phyloP scores from a whole-genome alignment of 1,140 invertebrate species.

The Chelonus insularis region DNA sequence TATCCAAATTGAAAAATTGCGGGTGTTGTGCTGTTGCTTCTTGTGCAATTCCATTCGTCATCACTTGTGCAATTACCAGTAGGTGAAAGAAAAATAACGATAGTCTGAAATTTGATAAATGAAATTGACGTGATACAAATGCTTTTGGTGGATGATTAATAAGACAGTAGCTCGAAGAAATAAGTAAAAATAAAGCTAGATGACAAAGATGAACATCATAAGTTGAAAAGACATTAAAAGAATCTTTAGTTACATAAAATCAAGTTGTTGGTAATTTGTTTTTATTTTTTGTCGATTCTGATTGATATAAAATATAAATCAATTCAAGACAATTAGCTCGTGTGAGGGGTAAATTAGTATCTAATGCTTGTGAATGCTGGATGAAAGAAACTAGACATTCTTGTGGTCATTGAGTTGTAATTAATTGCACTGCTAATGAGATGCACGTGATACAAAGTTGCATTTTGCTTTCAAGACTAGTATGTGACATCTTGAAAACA shows the following conservation, averaged over 20 bases:
- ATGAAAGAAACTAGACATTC: not conserved
- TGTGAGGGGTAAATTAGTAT: not conserved
- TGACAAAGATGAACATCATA: not conserved
- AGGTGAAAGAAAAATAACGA: slow-evolving; percentile 25
- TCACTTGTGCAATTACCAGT: slow-evolving; percentile 13
- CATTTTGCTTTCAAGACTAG: slow-evolving; percentile 31
- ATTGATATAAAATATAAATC: not conserved
- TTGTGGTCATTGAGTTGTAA: slow-evolving; percentile 36
- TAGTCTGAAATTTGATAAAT: slow-evolving; percentile 31
- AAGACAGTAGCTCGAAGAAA: not conserved
- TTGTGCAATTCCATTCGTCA: slow-evolving; percentile 19
- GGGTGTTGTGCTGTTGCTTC: not conserved
- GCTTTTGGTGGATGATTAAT: slow-evolving; percentile 27
- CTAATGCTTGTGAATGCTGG: not conserved
- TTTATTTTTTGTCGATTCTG: not conserved
- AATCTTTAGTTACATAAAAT: no score
- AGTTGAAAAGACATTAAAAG: not conserved
- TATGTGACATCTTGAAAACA: slow-evolving; percentile 27
- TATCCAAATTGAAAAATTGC: slow-evolving; percentile 29
- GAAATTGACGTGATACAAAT: slow-evolving; percentile 26
- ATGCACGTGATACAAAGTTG: slow-evolving; percentile 32
- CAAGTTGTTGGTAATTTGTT: not conserved
- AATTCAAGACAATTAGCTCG: slow-evolving; percentile 8
- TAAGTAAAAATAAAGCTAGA: not conserved
- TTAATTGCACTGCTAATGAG: slow-evolving; percentile 44